Conservation (phyloP, 1,140 invertebrate species). For the Agraylea sexmaculata region DNA sequence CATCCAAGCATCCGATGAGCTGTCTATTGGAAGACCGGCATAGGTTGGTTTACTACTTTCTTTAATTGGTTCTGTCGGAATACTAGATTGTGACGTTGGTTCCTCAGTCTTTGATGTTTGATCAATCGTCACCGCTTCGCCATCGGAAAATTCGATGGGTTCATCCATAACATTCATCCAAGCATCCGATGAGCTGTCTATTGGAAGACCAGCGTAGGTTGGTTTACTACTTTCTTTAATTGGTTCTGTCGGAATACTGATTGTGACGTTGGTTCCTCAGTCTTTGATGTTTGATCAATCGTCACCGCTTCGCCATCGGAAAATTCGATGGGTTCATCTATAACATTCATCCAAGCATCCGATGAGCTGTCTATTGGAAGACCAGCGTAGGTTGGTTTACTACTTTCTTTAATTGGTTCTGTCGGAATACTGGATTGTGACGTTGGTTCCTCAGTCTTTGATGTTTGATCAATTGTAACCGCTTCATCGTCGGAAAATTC, state of each 20-base stretch:
- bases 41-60: constrained; percentile 23
- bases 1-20: constrained; percentile 27
- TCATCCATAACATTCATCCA: constrained; percentile 42
- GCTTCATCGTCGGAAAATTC: no score
- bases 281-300: neutral
- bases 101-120: neutral
- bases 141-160: constrained; percentile 25
- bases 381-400: no score
- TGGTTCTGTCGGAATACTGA: constrained; percentile 14
- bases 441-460: no score
- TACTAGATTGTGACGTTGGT: neutral
- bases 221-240: constrained; percentile 20
- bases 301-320: neutral
- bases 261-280: neutral
- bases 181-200: constrained; percentile 34
- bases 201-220: constrained; percentile 27
- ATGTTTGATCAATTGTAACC: no score
- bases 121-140: neutral
- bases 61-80: neutral
- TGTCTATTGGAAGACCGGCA: constrained; percentile 27
- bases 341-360: constrained; percentile 36
- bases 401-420: no score
- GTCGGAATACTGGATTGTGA: no score
- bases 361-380: constrained; percentile 32
- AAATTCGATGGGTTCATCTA: constrained; percentile 37